Evolutionary conservation across 1,140 invertebrate genomes (phyloP).

Genomic region (Drosophila athabasca): DNA sequence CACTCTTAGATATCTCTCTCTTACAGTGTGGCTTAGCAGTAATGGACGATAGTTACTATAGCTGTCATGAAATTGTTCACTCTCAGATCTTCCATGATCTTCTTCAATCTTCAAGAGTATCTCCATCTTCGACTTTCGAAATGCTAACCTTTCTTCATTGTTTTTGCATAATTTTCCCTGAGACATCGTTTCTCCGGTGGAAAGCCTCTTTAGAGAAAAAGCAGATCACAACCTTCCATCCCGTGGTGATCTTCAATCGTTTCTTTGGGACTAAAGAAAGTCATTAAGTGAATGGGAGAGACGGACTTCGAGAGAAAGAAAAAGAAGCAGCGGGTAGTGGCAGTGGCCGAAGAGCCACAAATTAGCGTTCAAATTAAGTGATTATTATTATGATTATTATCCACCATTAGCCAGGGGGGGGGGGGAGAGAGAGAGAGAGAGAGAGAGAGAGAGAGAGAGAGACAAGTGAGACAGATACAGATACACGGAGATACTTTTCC

Average conservation of each 20-base stretch:
- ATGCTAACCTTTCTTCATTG: slow-evolving; percentile 37
- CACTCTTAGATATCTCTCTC: too few relatives aligned
- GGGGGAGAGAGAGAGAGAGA: background rate
- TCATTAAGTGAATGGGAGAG: slow-evolving; percentile 65
- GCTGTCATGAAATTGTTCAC: too few relatives aligned
- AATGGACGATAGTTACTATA: too few relatives aligned
- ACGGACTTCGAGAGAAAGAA: background rate
- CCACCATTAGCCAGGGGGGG: slow-evolving; percentile 27
- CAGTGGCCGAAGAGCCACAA: slow-evolving; percentile 38
- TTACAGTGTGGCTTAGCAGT: too few relatives aligned
- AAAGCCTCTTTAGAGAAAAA: slow-evolving; percentile 48
- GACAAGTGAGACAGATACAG: too few relatives aligned
- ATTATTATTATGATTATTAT: slow-evolving; percentile 76
- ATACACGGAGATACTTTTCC: slow-evolving; percentile 25
- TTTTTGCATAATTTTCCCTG: slow-evolving; percentile 74
- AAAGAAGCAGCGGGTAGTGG: slow-evolving; percentile 5
- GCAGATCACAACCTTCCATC: slow-evolving; percentile 62
- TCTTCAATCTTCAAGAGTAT: too few relatives aligned
- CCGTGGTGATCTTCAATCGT: slow-evolving; percentile 18
- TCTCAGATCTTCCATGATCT: too few relatives aligned
- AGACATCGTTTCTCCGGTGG: slow-evolving; percentile 30
- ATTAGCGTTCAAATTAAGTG: slow-evolving; percentile 80
- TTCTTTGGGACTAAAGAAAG: slow-evolving; percentile 61
- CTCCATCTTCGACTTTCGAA: too few relatives aligned
- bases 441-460: background rate